A percentile compares a stretch with the other conserved stretches of the same genome.
Evolutionary conservation across 35 echinoderm and acorn worm species (phyloP).

Genomic region (Ophioderma brevispina): DNA sequence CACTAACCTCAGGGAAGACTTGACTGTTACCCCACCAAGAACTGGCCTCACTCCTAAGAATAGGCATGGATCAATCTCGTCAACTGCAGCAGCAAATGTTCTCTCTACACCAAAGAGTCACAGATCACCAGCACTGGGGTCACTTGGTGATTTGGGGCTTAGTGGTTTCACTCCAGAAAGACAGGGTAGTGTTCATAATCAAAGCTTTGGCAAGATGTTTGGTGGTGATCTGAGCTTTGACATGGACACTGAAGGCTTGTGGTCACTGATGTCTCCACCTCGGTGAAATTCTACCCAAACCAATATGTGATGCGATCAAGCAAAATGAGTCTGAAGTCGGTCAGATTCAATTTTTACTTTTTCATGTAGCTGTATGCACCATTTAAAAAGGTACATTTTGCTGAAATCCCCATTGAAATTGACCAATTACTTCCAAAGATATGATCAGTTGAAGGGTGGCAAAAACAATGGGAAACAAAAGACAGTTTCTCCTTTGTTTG

Average conservation of each 20-base stretch:
- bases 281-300: background rate
- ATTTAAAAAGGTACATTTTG: too few species aligned
- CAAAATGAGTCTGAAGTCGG: too few species aligned
- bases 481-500: too few species aligned
- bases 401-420: too few species aligned
- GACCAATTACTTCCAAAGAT: too few species aligned
- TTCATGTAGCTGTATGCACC: too few species aligned
- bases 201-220: conserved; percentile 63
- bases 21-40: conserved; percentile 45
- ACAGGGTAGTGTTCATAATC: conserved; percentile 19
- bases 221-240: conserved; percentile 54
- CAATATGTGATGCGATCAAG: too few species aligned
- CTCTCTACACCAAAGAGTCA: background rate
- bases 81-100: background rate
- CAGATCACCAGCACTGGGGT: background rate
- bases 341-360: too few species aligned
- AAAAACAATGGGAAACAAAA: too few species aligned
- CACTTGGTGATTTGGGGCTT: conserved; percentile 19
- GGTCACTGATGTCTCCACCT: conserved; percentile 42
- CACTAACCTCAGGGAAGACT: conserved; percentile 16
- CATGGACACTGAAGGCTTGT: conserved; percentile 43
- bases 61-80: background rate
- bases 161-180: conserved; percentile 40
- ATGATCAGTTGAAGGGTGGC: too few species aligned
- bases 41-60: conserved; percentile 52